Evolutionary conservation across 2,113 vertebrate genomes (phyloP).

Genomic region (Aegotheles bennettii): DNA sequence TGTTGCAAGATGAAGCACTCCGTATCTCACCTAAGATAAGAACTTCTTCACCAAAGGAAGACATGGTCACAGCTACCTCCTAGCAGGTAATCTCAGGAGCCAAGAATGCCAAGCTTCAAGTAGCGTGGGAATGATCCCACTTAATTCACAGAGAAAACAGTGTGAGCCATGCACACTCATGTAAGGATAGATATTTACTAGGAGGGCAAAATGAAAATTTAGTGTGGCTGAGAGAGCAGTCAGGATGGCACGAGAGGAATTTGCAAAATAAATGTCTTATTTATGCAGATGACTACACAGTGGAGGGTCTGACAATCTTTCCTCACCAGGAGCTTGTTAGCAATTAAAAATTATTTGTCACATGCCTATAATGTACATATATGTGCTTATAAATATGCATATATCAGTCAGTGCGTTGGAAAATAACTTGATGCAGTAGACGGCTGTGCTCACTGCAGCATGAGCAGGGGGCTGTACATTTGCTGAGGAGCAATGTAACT

Average conservation of each 20-base stretch:
- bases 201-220: background rate
- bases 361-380: background rate
- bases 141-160: background rate
- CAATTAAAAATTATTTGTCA: background rate
- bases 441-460: background rate
- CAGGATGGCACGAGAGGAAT: background rate
- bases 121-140: constrained; percentile 2
- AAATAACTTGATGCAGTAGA: background rate
- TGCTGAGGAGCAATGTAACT: background rate
- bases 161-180: rapidly evolving
- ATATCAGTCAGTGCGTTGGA: background rate
- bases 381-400: background rate
- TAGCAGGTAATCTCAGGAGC: background rate
- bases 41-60: constrained; percentile 25
- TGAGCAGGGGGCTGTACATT: background rate
- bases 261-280: background rate
- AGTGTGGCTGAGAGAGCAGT: background rate
- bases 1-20: constrained; percentile 33
- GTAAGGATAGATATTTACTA: background rate
- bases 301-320: background rate
- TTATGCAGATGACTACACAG: background rate
- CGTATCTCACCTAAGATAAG: constrained; percentile 20
- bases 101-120: background rate
- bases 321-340: background rate
- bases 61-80: background rate